A percentile compares a stretch with the other conserved stretches of the same genome.
Evolutionary conservation across 2,113 vertebrate genomes (phyloP).

Genomic region (Gymnorhina tibicen): DNA sequence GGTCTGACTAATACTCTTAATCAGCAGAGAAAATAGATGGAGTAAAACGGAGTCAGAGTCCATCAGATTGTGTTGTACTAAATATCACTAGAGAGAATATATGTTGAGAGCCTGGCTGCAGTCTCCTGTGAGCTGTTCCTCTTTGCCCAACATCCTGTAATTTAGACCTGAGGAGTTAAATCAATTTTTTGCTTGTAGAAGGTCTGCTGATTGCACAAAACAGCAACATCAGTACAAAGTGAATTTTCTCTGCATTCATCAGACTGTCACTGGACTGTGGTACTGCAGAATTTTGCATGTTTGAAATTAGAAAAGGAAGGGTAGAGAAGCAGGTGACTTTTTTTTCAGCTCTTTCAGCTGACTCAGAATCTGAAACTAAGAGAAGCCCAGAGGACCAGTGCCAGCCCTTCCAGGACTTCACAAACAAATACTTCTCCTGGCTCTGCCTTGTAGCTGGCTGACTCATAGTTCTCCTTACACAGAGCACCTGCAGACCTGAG

Average conservation of each 20-base stretch:
- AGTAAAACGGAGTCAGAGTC: background rate
- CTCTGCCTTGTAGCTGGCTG: background rate
- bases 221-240: background rate
- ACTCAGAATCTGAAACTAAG: background rate
- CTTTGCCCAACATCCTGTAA: background rate
- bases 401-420: background rate
- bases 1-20: background rate
- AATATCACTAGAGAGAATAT: background rate
- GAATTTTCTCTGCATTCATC: background rate
- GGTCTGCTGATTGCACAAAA: background rate
- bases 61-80: background rate
- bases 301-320: background rate
- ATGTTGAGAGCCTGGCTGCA: background rate
- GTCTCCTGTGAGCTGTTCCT: background rate
- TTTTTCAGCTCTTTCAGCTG: background rate
- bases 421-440: background rate
- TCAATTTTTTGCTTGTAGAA: background rate
- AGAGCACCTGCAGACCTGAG: background rate
- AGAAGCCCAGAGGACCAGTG: background rate
- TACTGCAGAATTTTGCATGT: background rate
- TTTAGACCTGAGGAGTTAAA: background rate
- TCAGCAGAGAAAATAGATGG: background rate
- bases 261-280: background rate
- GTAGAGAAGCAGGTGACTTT: background rate
- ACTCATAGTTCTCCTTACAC: background rate